These are phyloP conservation scores for Melinaea menophilus DNA, from an alignment of 2,888 invertebrate species.

Conservation along the genomic window DNA sequence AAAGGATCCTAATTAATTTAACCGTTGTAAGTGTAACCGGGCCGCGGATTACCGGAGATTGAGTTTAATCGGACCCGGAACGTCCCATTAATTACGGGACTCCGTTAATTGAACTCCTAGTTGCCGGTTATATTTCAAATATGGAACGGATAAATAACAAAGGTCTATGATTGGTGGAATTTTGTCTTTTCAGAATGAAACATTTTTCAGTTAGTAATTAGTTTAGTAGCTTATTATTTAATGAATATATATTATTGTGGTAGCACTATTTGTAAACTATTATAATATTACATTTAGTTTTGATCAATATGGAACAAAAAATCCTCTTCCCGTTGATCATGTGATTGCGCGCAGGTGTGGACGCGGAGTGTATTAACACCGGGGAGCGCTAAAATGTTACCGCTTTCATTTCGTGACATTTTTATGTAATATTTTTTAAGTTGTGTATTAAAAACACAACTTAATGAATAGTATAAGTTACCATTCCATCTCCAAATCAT, in stretches of 20 bases:
- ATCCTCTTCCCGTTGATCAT: conserved; percentile 40
- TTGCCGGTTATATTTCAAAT: conserved; percentile 67
- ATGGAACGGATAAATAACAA: conserved; percentile 43
- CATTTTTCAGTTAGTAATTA: background rate
- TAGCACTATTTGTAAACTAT: background rate
- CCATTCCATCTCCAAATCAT: too few relatives aligned
- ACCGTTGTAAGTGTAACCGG: conserved; percentile 31
- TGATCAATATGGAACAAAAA: conserved; percentile 30
- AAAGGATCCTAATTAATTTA: conserved; percentile 25
- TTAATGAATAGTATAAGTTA: too few relatives aligned
- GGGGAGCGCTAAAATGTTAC: conserved; percentile 48
- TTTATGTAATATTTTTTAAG: background rate
- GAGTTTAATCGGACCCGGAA: conserved; percentile 70
- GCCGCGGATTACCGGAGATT: conserved; percentile 72
- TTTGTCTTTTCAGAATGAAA: background rate
- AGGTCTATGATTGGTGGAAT: background rate
- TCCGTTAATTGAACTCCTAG: conserved; percentile 70
- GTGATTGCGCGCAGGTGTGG: conserved; percentile 69
- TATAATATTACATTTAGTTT: background rate
- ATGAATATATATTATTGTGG: background rate
- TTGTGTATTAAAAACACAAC: too few relatives aligned
- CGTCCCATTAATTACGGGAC: conserved; percentile 70
- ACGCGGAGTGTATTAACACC: conserved; percentile 60
- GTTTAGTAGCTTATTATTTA: too few relatives aligned
- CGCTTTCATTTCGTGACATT: too few relatives aligned